Percentiles rank a stretch among this genome's conserved stretches.
phyloP scores from a whole-genome alignment of 2,888 invertebrate species.

The Rhynchonema sp. region DNA sequence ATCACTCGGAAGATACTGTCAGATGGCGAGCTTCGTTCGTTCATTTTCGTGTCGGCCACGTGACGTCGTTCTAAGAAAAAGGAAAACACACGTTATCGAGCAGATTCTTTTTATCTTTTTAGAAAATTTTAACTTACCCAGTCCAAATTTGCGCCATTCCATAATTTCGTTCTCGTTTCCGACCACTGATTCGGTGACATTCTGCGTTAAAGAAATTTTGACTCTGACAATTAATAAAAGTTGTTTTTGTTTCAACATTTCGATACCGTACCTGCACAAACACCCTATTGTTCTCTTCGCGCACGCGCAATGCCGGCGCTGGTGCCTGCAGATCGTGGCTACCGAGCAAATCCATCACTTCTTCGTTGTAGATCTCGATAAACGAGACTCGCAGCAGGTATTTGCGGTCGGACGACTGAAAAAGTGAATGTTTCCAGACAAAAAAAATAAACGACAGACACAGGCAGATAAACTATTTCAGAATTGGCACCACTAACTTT shows the following conservation, averaged over 20 bases:
- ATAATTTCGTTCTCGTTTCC: neutral
- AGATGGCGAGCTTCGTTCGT: constrained; percentile 65
- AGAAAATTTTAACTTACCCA: neutral
- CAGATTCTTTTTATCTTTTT: no score
- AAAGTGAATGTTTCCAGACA: neutral
- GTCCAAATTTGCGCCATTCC: neutral
- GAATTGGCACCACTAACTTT: neutral
- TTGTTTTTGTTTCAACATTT: no score
- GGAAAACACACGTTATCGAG: no score
- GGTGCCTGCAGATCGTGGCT: constrained; percentile 15
- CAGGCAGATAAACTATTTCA: no score
- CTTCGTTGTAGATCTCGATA: constrained; percentile 72
- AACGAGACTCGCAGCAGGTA: constrained; percentile 59
- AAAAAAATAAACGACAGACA: neutral
- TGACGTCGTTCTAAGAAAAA: neutral
- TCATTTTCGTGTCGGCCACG: constrained; percentile 63
- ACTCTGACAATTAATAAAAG: no score
- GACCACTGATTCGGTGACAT: neutral
- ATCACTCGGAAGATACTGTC: constrained; percentile 39
- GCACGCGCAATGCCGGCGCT: neutral
- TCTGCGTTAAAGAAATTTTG: no score
- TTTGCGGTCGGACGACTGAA: constrained; percentile 40
- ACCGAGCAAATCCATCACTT: constrained; percentile 53
- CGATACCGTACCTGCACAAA: no score
- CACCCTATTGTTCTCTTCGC: neutral